phyloP scores from a whole-genome alignment of 2,797 vertebrate genomes.

The Strix occidentalis region DNA sequence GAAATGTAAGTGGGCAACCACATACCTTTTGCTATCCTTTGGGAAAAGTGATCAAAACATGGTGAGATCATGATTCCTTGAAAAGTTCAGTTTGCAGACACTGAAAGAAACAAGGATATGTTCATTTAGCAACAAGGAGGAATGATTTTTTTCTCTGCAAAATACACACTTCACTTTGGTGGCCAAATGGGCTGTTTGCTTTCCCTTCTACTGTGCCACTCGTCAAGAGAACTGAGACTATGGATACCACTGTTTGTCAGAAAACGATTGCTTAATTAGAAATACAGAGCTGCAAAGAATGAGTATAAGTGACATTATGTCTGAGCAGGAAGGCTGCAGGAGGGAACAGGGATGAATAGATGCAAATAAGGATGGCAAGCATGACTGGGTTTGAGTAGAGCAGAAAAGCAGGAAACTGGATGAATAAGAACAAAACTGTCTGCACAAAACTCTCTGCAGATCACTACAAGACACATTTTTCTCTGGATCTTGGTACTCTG shows the following conservation, averaged over 20 bases:
- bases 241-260: neutral
- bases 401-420: neutral
- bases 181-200: neutral
- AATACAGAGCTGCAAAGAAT: neutral
- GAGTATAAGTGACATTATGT: neutral
- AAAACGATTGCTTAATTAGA: neutral
- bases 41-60: neutral
- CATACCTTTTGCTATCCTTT: neutral
- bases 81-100: neutral
- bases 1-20: neutral
- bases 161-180: neutral
- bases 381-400: neutral
- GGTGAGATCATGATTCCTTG: rapidly evolving
- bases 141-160: neutral
- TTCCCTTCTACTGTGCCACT: neutral
- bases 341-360: neutral
- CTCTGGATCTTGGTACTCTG: neutral
- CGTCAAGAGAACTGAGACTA: neutral
- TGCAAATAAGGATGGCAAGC: neutral
- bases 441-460: neutral
- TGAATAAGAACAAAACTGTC: neutral
- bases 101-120: neutral
- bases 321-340: neutral
- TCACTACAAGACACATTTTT: neutral
- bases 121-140: neutral